Evolutionary conservation across 30 jellyfish, hydroid and myxozoan genomes (phyloP), one percentile per base, ranked within the genome.

Genomic region (Morbakka virulenta): DNA sequence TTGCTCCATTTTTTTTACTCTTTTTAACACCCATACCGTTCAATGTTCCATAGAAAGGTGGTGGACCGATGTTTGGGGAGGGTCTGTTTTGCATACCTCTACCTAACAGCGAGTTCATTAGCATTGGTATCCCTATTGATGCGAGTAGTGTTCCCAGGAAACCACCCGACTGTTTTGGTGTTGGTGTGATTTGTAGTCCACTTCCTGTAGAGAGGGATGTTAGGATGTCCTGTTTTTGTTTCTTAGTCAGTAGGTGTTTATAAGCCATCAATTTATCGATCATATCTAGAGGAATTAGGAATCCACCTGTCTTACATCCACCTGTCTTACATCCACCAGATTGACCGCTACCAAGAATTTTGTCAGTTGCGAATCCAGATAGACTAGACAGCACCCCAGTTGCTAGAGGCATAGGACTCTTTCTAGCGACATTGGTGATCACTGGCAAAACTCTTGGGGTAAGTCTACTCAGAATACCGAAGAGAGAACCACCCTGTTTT

Each of bases 241-340:
- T 52, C 32, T 0, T 67, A 76, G 1, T 77, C 86, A 24, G 78
- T 74, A 21, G 35, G 62, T 1, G 86, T 77, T 52, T 74, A 52
- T 12, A 74, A 74, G 62, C 67, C 67, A 52, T 24, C 21, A 77
- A 66, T 1, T 52, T 62, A 27, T 68, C 78, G 34, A 74, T 29
- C 21, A 65, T 48, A 35, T 76, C 78, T 32, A 74, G 47, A 0
- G 62, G 78, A 27, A 67, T 51, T 52, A 74, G 78, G 35, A 74
- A 74, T 2, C 86, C 86, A 0, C 78, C 86, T 4, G 67, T 76
- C 35, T 74, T 76, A 32, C 62, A 52, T n/a, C 48, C 48, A 14
- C 77, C 34, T 25, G 86, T 76, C 35, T 74, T 74, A 31, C 62
- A 41, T 52, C 77, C 86, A 50, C 86, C 86, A 27, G 86, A 74